Evolutionary conservation across 92 coral and sea anemone genomes (phyloP), one percentile per base, ranked within the genome.

Genomic region (Paramuricea clavata): DNA sequence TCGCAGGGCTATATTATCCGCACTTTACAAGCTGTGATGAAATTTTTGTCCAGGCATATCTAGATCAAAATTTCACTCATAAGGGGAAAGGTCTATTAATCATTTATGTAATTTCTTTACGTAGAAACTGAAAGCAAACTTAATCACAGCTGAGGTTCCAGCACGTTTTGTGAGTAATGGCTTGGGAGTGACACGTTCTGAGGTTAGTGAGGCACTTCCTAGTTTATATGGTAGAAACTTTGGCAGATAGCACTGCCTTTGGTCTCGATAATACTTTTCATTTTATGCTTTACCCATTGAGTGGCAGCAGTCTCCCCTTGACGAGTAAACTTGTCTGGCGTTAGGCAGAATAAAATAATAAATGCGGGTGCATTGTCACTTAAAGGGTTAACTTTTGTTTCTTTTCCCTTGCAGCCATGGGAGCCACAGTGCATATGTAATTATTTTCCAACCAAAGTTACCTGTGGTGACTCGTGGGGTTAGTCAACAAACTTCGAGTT

Each of bases 391-490:
- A n/a, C 10, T 17, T 22, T 34, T 8, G 36, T 50, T 2, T 22
- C 52, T 57, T 32, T 30, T 59, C 28, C 26, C 25, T 36, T 33
- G 32, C 87, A 95, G 98, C 98, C 98, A 36, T 95, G 98, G 98
- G 92, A 89, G 64, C 95, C 95, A 12, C 94, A 92, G 67, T 85
- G 92, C 50, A 87, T 95, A 36, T 94, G 90, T 54, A 95, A 95
- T 82, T 92, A 95, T 83, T 95, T 95, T 78, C 95, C 98, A 26
- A 72, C 90, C 44, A 92, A 91, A 68, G 92, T 95, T 56, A 61
- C 92, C 50, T 95, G 98, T 69, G 98, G 98, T n/a, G 98, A 95
- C 86, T 92, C 98, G 0, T 95, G 98, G 98, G 98, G 98, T 95
- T 83, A 79, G 68, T 54, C 59, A 62, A n/a, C 16, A 19, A 31